Percentiles rank a stretch among this genome's conserved stretches.
phyloP scores from a whole-genome alignment of 2,797 vertebrate genomes.

The Oreochromis mossambicus region DNA sequence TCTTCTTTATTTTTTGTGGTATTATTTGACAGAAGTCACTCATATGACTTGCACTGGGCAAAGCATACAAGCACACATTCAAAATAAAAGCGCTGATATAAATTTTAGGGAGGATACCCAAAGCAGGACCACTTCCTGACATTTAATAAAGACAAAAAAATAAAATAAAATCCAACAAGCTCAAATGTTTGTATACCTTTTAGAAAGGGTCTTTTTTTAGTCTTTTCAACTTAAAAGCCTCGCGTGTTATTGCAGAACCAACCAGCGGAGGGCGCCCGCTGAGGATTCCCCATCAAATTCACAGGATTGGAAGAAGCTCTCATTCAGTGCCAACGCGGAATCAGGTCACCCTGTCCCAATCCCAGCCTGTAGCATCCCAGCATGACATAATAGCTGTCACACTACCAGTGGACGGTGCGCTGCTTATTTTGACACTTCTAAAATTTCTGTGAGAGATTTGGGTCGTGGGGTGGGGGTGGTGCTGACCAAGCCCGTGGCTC shows the following conservation, averaged over 20 bases:
- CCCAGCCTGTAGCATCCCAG: background rate
- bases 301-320: background rate
- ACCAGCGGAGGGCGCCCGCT: conserved; percentile 45
- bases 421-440: conserved; percentile 13
- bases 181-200: background rate
- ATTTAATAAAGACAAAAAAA: background rate
- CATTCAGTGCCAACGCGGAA: background rate
- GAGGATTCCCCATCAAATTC: background rate
- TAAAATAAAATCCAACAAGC: background rate
- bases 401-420: background rate
- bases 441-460: conserved; percentile 36
- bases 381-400: conserved; percentile 37
- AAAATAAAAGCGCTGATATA: background rate
- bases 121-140: background rate
- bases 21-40: background rate
- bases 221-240: background rate
- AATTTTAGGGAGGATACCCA: background rate
- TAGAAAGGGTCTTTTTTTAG: no score
- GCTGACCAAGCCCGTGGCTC: conserved; percentile 41
- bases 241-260: background rate
- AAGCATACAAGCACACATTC: background rate
- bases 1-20: background rate
- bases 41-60: background rate
- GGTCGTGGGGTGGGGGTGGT: background rate
- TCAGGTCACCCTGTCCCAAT: conserved; percentile 35